Base-by-base conservation (phyloP, 2,113 vertebrate genomes). In the Sminthopsis crassicaudata region DNA sequence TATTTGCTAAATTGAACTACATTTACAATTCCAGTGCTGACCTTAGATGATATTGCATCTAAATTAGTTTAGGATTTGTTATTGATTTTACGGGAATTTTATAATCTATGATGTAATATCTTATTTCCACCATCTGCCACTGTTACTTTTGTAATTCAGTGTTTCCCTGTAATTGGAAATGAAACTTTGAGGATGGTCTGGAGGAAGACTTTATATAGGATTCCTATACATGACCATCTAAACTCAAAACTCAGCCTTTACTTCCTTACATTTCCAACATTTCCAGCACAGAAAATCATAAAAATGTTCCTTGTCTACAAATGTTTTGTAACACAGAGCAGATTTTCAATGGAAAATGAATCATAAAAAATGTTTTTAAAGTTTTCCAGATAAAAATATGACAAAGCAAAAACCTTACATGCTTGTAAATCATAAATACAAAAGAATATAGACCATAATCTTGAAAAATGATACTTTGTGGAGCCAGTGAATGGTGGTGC, bases 201-300 rank as follows among this genome's bases (percentile, higher is more conserved):
- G 27, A 93, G 26, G 46, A 52, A 50, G 46, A 0, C 0, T 24
- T 42, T 84, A 8, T 84, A 6, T 52, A 30, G 53, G 36, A 3
- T 53, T 23, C 27, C 4, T 9, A 0, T 89, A 8, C 42, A 14
- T 2, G 46, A 26, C 94, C 91, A 67, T 6, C 57, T 95, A 97
- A 84, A 96, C 96, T 94, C 67, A 5, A 55, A 94, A 94, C 42
- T 98, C 96, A 96, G 50, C 53, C 97, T 97, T 97, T 96, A 97
- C 84, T 26, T 48, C 46, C 24, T 4, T 55, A 92, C 94, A 90
- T 96, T 95, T 98, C 91, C 90, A 96, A 50, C 96, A 95, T 90
- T 51, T 51, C 50, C 96, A 95, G 90, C 84, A 91, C 84, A 95
- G 92, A 91, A 60, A 36, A 88, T 52, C 94, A 46, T 76, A 92